Conservation (phyloP, 2,797 vertebrate species). For the Nasua narica region DNA sequence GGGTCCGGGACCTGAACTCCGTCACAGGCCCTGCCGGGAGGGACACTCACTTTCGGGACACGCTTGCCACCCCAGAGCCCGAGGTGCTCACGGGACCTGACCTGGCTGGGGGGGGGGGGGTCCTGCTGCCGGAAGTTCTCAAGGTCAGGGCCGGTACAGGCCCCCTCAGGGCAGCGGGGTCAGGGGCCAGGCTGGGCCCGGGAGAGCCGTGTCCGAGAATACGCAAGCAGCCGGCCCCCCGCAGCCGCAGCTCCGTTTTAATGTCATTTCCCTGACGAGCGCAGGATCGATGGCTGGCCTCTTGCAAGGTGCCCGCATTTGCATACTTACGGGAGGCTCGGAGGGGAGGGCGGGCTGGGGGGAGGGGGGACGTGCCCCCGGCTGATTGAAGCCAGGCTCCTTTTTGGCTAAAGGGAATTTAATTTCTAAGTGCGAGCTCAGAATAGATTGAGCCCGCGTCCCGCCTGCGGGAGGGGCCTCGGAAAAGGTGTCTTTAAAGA, state of each 20-base stretch:
- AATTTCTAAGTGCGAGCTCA: not conserved
- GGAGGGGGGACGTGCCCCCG: rapidly evolving
- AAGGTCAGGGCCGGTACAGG: slow-evolving; percentile 39
- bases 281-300: slow-evolving; percentile 62
- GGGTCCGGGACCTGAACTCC: not conserved
- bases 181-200: not conserved
- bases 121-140: not conserved
- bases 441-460: not conserved
- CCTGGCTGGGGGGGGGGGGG: too few relatives aligned
- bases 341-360: not conserved
- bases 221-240: not conserved
- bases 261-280: slow-evolving; percentile 63
- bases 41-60: too few relatives aligned
- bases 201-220: not conserved
- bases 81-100: not conserved
- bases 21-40: rapidly evolving
- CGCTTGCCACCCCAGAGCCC: rapidly evolving
- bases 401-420: not conserved
- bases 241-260: not conserved
- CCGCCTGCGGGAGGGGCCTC: not conserved
- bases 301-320: slow-evolving; percentile 55
- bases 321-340: slow-evolving; percentile 48
- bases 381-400: slow-evolving; percentile 33
- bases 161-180: not conserved
- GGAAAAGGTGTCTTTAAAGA: not conserved